Percentiles rank a stretch among this genome's conserved stretches.
These are phyloP conservation scores for Mastomys natalensis DNA, from an alignment of 2,113 vertebrate genomes.

Conservation along the genomic window DNA sequence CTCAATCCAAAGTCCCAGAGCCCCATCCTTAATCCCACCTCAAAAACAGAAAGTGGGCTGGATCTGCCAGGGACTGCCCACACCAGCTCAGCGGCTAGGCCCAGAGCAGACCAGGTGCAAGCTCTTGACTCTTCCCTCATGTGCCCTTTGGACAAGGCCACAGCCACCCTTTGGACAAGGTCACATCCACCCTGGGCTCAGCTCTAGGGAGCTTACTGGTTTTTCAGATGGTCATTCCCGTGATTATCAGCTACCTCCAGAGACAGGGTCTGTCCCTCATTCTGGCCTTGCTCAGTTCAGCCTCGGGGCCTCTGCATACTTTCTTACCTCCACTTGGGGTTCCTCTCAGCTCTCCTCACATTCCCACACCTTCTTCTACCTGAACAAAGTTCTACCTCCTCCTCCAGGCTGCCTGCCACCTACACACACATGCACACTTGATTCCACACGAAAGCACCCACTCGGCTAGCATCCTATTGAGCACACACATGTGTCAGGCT, in stretches of 20 bases:
- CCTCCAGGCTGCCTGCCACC: not conserved
- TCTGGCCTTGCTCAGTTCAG: not conserved
- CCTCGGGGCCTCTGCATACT: not conserved
- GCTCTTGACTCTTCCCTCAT: not conserved
- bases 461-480: not conserved
- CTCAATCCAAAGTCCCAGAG: not conserved
- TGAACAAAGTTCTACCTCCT: not conserved
- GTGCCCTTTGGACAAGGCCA: not conserved
- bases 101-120: not conserved
- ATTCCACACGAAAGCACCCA: not conserved
- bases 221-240: accelerated
- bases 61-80: not conserved
- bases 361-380: not conserved
- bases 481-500: too few species aligned
- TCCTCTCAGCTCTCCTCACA: not conserved
- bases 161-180: not conserved
- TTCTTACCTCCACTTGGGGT: not conserved
- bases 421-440: accelerated
- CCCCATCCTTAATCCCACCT: not conserved
- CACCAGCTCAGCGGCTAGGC: not conserved
- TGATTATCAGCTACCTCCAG: not conserved
- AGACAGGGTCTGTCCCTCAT: not conserved
- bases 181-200: not conserved
- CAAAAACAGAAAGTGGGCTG: not conserved
- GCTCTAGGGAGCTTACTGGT: not conserved